Base-by-base conservation (phyloP, 2,113 vertebrate species). In the Oostethus manadensis region DNA sequence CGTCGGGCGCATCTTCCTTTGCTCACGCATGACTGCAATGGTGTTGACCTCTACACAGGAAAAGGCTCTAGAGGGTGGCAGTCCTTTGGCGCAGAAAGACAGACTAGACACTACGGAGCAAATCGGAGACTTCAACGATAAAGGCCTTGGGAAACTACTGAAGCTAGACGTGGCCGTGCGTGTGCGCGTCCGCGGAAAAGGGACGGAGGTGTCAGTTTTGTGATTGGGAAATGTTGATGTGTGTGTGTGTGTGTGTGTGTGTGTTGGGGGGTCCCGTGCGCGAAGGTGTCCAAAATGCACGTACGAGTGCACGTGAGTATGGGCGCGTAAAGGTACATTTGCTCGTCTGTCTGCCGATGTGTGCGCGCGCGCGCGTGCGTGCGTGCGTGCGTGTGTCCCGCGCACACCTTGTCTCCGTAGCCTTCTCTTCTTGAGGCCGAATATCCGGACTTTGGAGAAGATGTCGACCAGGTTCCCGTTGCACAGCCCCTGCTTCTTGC, bases 401-500 rank as follows among this genome's bases (percentile, higher is more conserved):
- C 23, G 48, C 87, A 76, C 90, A 95, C 93, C 96, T 98, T 96
- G 95, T 81, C 94, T 92, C 90, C 94, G 90, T 90, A 98, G 92
- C 82, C 96, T 91, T 77, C 96, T 89, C 88, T 98, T 98, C 91
- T 94, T 98, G 89, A 97, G 83, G 73, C 96, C 96, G 83, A 98
- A 98, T 88, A 98, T 98, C 89, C 95, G 93, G 85, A 98, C 96
- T 93, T 98, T 98, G 87, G 96, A 97, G 92, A 98, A 98, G 87
- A 98, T 98, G 86, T 98, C 96, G 89, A 98, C 95, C 88, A 98
- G 91, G 90, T 93, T 96, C 56, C 93, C 92, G 73, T 95, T 98
- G 90, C 95, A 96, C 45, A 95, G 90, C 79, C 94, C 94, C 81
- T 92, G 92, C 84, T 93, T 97, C 89, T 94, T 96, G 82, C 91